phyloP scores from a whole-genome alignment of 2,888 invertebrate genomes.

The Nudaria mundana region DNA sequence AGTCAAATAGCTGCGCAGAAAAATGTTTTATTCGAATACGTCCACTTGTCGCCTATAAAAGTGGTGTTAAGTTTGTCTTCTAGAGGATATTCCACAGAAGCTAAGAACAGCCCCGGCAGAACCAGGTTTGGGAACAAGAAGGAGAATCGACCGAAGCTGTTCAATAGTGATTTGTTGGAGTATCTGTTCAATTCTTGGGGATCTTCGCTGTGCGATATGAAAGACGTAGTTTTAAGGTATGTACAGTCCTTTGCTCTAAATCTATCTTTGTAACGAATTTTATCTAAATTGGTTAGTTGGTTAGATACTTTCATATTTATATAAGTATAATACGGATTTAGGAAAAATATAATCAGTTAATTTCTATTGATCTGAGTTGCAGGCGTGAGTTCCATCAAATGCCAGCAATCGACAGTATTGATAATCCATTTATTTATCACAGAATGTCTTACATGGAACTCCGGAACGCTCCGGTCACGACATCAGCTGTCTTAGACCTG shows the following conservation, averaged over 20 bases:
- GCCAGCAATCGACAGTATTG: too few relatives aligned
- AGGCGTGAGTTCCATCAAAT: too few relatives aligned
- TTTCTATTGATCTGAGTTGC: too few relatives aligned
- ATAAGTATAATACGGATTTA: too few relatives aligned
- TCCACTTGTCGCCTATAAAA: slow-evolving; percentile 82
- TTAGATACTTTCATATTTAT: too few relatives aligned
- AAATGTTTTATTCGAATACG: slow-evolving; percentile 77
- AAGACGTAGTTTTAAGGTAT: slow-evolving; percentile 83
- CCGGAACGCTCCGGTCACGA: slow-evolving; percentile 77
- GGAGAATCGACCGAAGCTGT: slow-evolving; percentile 73
- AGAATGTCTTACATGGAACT: slow-evolving; percentile 86
- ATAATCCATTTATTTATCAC: too few relatives aligned
- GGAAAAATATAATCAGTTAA: too few relatives aligned
- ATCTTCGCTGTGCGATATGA: slow-evolving; percentile 83
- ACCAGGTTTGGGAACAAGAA: slow-evolving; percentile 57
- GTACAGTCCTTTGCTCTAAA: slow-evolving; percentile 11
- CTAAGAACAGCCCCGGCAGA: slow-evolving; percentile 48
- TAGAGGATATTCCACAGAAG: slow-evolving; percentile 62
- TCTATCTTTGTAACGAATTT: background rate
- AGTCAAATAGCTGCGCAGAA: slow-evolving; percentile 57
- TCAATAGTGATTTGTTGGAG: slow-evolving; percentile 82
- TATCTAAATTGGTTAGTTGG: too few relatives aligned
- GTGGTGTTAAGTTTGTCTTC: slow-evolving; percentile 83
- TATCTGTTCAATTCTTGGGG: slow-evolving; percentile 84
- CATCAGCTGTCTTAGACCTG: slow-evolving; percentile 71